A percentile compares a stretch with the other conserved stretches of the same genome.
phyloP scores from a whole-genome alignment of 2,113 vertebrate species.

The Microcebus murinus region DNA sequence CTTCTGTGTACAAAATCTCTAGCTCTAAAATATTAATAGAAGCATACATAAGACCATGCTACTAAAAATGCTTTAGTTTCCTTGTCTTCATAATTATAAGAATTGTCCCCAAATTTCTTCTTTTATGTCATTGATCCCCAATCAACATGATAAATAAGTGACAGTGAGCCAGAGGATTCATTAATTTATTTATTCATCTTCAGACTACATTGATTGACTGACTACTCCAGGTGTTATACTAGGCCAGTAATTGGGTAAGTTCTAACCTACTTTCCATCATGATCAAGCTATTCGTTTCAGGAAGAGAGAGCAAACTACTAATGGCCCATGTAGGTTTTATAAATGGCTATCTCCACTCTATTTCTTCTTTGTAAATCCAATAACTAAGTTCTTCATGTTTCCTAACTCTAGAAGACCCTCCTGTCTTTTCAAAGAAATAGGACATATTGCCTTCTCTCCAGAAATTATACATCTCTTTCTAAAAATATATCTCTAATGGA shows the following conservation, averaged over 20 bases:
- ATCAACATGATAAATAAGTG: neutral
- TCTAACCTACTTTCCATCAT: neutral
- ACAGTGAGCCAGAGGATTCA: neutral
- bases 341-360: neutral
- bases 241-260: neutral
- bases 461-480: neutral
- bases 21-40: neutral
- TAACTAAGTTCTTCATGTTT: neutral
- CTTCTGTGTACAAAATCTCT: constrained; percentile 30
- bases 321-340: neutral
- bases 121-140: neutral
- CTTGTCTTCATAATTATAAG: neutral
- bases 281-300: neutral
- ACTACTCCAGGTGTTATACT: neutral
- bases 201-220: neutral
- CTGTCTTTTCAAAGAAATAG: neutral
- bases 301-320: neutral
- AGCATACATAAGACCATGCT: neutral
- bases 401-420: neutral
- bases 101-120: constrained; percentile 16
- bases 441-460: neutral
- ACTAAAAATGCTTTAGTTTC: neutral
- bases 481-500: neutral
- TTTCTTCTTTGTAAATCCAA: neutral
- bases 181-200: neutral